Conservation (phyloP, 2,888 invertebrate genomes). For the Octonoba sinensis region DNA sequence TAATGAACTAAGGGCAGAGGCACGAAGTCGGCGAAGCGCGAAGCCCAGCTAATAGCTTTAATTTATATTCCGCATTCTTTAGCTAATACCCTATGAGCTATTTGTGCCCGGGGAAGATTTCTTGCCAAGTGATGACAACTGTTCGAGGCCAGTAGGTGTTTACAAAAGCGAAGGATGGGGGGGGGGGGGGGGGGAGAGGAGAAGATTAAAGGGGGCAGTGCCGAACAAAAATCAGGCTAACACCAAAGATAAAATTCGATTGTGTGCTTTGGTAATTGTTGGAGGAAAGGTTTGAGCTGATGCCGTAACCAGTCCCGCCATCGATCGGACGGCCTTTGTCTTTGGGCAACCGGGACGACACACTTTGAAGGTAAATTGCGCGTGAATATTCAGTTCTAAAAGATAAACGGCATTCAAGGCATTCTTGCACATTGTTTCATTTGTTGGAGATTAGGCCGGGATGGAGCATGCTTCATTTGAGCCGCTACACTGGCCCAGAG, state of each 20-base stretch:
- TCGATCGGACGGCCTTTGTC: slow-evolving; percentile 44
- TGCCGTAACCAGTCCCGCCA: slow-evolving; percentile 10
- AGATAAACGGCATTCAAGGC: slow-evolving; percentile 43
- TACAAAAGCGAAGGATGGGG: slow-evolving; percentile 23
- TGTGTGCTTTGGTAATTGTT: slow-evolving; percentile 47
- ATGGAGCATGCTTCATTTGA: slow-evolving; percentile 34
- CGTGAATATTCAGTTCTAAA: slow-evolving; percentile 41
- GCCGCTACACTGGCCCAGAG: neutral
- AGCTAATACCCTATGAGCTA: slow-evolving; percentile 18
- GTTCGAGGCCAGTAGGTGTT: slow-evolving; percentile 19
- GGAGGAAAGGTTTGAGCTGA: slow-evolving; percentile 12
- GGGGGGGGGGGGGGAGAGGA: neutral
- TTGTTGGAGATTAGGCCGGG: slow-evolving; percentile 39
- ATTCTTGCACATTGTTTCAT: slow-evolving; percentile 55
- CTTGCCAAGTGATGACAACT: slow-evolving; percentile 45
- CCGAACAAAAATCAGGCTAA: slow-evolving; percentile 39
- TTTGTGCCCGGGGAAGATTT: slow-evolving; percentile 37
- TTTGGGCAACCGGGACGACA: slow-evolving; percentile 44
- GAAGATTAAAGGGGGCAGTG: neutral
- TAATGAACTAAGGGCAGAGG: slow-evolving; percentile 56
- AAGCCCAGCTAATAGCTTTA: slow-evolving; percentile 60
- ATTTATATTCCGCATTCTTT: slow-evolving; percentile 62
- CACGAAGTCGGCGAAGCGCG: slow-evolving; percentile 26
- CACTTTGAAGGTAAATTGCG: slow-evolving; percentile 59
- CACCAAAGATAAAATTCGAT: slow-evolving; percentile 59